Evolutionary conservation across 2,797 vertebrate genomes (phyloP), one percentile per base, ranked within the genome.

Genomic region (Sparus aurata): DNA sequence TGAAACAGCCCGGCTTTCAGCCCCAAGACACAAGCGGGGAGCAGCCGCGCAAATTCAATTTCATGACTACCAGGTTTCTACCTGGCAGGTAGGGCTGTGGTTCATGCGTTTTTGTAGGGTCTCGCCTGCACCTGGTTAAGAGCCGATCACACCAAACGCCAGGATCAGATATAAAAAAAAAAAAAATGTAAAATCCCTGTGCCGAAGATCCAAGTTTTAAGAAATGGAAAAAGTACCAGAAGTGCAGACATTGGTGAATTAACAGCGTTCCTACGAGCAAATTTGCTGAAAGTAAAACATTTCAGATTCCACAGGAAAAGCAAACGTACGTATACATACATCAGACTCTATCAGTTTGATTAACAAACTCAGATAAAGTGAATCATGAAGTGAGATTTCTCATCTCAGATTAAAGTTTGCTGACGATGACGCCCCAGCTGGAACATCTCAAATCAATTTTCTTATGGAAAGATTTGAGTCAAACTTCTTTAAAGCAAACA

Each of bases 11-110:
- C 43, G 62, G 72, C 82, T 79, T 63, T 82, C 78, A 75, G 84
- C 89, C 91, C 90, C 85, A 2, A 91, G 91, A 93, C 81, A 82
- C 88, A 83, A 73, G 88, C 87, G 82, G 69, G 74, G 84, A 87
- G 90, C 86, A 87, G 85, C 85, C 82, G 74, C 85, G 87, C 66
- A 93, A 92, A 93, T 93, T 62, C 0, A 67, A 93, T 94, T 92
- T 91, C 88, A 88, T 25, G 71, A 91, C 79, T 84, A 20, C 82
- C 78, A 73, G 73, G 34, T 77, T 71, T 66, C 60, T 87, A 91
- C 84, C 92, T 87, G 86, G 83, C 81, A 90, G 87, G 88, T 88
- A 75, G 87, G 83, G 84, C 79, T 89, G 88, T 69, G 88, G 90
- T 87, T 87, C 68, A 4, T 63, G 79, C 38, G 73, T 81, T 84